Base-by-base conservation (phyloP, 2,797 vertebrate genomes). In the Tragelaphus eurycerus region DNA sequence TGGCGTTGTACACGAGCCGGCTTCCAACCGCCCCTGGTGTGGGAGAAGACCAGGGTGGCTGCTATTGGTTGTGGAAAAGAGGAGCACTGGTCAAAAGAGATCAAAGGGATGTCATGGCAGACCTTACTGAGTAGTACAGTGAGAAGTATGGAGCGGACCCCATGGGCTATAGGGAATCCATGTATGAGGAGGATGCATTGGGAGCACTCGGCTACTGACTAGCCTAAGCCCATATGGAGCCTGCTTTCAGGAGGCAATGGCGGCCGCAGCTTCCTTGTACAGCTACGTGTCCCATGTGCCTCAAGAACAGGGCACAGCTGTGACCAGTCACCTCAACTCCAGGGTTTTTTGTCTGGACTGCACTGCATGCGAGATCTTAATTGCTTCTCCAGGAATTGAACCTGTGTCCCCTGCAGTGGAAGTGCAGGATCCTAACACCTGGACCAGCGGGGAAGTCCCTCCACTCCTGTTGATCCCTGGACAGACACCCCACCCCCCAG, bases 41-140 rank as follows among this genome's bases (percentile, higher is more conserved):
- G 99, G 99, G 99, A 99, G 99, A 99, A 99, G 99, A 99, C 98
- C 98, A 99, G 98, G 99, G 98, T 14, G 99, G 99, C 99, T 99
- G 99, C 99, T 99, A 99, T 99, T 99, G 99, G 98, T 23, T 99
- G 99, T 98, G 99, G 99, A 98, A 99, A 99, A 98, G 99, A 99
- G 98, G 99, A 99, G 98, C 99, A 99, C 99, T 99, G 99, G 99
- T 99, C 99, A 98, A 99, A 99, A 99, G 99, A 99, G 99, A 99
- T 98, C 99, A 99, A 99, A 99, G 98, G 98, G 99, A 98, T 76
- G 98, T 98, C 16, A 98, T 98, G 97, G 97, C 98, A 17, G 98
- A 99, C 98, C 98, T 98, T 95, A 93, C 98, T 27, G 99, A 99
- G 97, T 97, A 98, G 78, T 99, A 98, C 98, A 98, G 96, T 31